Evolutionary conservation across 2,888 invertebrate genomes (phyloP).

Genomic region (Eurytoma californica): DNA sequence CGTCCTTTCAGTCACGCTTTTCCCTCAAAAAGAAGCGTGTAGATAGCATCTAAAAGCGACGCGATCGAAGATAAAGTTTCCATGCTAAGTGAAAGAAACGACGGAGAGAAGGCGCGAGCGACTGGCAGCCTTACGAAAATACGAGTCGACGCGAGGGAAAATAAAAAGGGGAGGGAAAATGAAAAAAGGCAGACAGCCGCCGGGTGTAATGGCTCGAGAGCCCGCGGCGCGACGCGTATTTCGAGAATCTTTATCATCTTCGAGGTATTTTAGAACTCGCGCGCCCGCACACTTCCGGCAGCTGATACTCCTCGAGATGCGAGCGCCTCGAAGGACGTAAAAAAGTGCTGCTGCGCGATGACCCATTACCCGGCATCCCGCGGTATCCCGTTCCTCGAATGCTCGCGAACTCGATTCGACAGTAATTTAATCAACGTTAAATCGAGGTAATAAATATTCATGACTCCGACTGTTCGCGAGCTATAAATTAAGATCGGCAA

Average conservation of each 20-base stretch:
- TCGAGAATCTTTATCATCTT: conserved; percentile 47
- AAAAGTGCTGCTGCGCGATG: not conserved
- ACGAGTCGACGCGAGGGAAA: conserved; percentile 17
- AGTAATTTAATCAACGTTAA: too few species aligned
- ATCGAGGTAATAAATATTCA: too few species aligned
- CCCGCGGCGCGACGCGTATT: conserved; percentile 11
- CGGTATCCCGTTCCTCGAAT: too few species aligned
- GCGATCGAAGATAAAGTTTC: conserved; percentile 31
- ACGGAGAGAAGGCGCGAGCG: not conserved
- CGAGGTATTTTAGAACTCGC: conserved; percentile 48
- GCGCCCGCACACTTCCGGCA: conserved; percentile 34
- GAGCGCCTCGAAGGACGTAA: not conserved
- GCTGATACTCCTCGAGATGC: conserved; percentile 12
- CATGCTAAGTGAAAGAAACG: not conserved
- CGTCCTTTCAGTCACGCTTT: not conserved
- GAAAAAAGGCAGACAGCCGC: conserved; percentile 3
- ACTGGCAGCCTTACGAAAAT: conserved; percentile 10
- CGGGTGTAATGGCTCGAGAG: conserved; percentile 39
- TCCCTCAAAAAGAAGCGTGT: not conserved
- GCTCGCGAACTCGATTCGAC: too few species aligned
- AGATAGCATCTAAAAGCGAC: conserved; percentile 21
- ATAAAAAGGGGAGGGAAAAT: conserved; percentile 10
- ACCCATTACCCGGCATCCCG: too few species aligned
- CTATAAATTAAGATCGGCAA: too few species aligned
- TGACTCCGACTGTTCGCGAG: too few species aligned